Evolutionary conservation across 2,888 invertebrate genomes (phyloP), one percentile per base, ranked within the genome.

Genomic region (Diarsia mendica): DNA sequence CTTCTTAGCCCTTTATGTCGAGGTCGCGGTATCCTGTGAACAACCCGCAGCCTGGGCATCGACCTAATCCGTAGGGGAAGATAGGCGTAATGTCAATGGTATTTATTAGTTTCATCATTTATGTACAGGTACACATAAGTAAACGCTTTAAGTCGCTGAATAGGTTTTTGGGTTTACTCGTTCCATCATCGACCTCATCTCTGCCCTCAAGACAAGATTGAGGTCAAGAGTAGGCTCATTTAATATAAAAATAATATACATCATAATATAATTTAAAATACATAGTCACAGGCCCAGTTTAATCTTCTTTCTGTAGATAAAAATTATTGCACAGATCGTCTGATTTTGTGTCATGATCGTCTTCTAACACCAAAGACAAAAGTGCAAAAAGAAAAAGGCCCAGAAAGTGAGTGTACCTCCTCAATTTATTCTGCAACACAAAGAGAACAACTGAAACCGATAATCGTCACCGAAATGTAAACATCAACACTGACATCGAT

Each of bases 401-500:
- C 8, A 28, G 28, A 28, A 58, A 28, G 58, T 28, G 28, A 28
- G 15, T 15, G 8, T 13, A 28, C 8, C 15, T 23, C 23, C 23
- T 28, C 28, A 58, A 58, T 28, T 15, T 58, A 23, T 58, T 58
- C 55, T 58, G 55, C 23, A 58, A 39, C n/a, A n/a, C 44, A 15
- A 44, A 44, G 15, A n/a, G 44, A 55, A 65, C 68, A 75, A 82
- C 51, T 65, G 68, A 68, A 61, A 49, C 18, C 33, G 49, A 82
- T 77, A 44, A 66, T 55, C 44, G 66, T 83, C 61, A 48, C 51
- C 58, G 39, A 83, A 80, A 80, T 74, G 80, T 79, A 84, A 84
- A 84, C 75, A 80, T 71, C 80, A 84, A 84, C 67, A 71, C 70
- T 84, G 84, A 82, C 70, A 75, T 75, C 75, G 71, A 70, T 71